A percentile compares a stretch with the other conserved stretches of the same genome.
Conservation (phyloP, 2,888 invertebrate genomes). For the Microdon myrmicae region DNA sequence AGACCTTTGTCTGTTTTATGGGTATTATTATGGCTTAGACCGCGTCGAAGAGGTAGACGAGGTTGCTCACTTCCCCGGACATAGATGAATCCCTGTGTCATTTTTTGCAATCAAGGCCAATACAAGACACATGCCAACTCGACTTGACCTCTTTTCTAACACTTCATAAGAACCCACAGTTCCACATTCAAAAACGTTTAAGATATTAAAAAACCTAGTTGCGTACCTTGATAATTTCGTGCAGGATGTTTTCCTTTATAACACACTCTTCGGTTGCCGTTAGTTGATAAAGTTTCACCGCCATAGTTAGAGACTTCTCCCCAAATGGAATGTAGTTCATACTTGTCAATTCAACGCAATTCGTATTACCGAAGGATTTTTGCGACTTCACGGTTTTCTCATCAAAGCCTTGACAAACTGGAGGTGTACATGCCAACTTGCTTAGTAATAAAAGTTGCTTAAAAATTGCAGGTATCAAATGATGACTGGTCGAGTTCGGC, state of each 20-base stretch:
- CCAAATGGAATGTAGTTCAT: constrained; percentile 89
- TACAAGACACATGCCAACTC: too few relatives aligned
- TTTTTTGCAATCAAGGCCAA: too few relatives aligned
- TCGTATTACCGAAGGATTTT: constrained; percentile 61
- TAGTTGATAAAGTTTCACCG: constrained; percentile 79
- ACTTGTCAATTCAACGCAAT: constrained; percentile 77
- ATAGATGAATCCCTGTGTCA: too few relatives aligned
- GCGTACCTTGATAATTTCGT: constrained; percentile 71
- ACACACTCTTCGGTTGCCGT: constrained; percentile 78
- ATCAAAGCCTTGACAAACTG: constrained; percentile 65
- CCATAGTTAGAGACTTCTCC: constrained; percentile 80
- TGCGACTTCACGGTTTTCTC: constrained; percentile 69
- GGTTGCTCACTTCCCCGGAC: too few relatives aligned
- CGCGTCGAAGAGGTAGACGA: too few relatives aligned
- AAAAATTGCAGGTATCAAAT: constrained; percentile 76
- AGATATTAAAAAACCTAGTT: constrained; percentile 22
- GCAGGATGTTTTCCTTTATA: constrained; percentile 77
- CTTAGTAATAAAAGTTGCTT: constrained; percentile 74
- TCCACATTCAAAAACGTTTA: not conserved
- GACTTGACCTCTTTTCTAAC: too few relatives aligned
- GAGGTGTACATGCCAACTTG: constrained; percentile 77
- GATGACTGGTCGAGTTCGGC: constrained; percentile 70
- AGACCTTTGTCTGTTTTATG: too few relatives aligned
- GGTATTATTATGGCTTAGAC: too few relatives aligned
- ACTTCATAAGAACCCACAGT: too few relatives aligned